Evolutionary conservation across 2,888 invertebrate genomes (phyloP).

Genomic region (Fissipunctia ypsillon): DNA sequence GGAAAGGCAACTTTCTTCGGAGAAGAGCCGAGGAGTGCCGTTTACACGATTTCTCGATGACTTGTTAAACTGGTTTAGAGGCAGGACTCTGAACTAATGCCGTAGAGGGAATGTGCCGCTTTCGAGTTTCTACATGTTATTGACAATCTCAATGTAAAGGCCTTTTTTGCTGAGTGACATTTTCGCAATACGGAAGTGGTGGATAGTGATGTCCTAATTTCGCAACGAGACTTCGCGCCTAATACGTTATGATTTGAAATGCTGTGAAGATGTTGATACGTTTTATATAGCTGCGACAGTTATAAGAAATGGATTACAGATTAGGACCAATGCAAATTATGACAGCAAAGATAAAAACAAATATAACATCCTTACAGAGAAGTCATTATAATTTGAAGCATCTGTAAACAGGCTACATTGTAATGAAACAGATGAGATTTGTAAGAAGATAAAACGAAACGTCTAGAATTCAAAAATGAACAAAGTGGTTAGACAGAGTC

Average conservation of each 20-base stretch:
- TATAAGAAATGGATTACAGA: too few species aligned
- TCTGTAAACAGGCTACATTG: too few species aligned
- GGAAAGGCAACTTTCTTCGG: constrained; percentile 83
- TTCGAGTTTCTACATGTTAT: constrained; percentile 71
- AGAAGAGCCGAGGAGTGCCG: constrained; percentile 75
- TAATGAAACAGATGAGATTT: too few species aligned
- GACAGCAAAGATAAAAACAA: too few species aligned
- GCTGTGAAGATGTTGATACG: not conserved
- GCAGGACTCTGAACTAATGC: constrained; percentile 80
- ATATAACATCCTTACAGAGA: too few species aligned
- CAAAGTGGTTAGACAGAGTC: too few species aligned
- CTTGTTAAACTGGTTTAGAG: constrained; percentile 74
- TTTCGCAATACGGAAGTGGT: constrained; percentile 41
- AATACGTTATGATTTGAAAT: not conserved
- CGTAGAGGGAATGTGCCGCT: constrained; percentile 82
- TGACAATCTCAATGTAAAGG: constrained; percentile 62
- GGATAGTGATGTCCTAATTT: constrained; percentile 26
- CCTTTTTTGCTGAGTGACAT: constrained; percentile 43
- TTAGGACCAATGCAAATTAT: too few species aligned
- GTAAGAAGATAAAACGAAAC: too few species aligned
- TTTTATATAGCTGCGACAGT: not conserved
- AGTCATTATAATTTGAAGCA: too few species aligned
- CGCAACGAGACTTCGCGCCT: not conserved
- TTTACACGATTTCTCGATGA: constrained; percentile 87
- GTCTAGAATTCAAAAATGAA: too few species aligned